Percentiles rank a stretch among this genome's conserved stretches.
Conservation (phyloP, 2,888 invertebrate genomes). For the Campoplex nolae region DNA sequence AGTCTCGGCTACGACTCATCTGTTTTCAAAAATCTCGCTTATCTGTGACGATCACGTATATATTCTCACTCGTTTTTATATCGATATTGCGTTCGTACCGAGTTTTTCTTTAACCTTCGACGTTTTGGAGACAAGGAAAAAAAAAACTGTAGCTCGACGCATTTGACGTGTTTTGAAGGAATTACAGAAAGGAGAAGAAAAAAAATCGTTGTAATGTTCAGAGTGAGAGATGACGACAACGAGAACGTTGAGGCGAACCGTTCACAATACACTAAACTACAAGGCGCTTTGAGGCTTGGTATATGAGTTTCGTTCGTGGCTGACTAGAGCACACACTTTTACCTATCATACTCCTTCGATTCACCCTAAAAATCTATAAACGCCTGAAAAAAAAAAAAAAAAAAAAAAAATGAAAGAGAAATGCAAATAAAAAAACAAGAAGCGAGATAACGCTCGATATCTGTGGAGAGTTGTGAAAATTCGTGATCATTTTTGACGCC, state of each 20-base stretch:
- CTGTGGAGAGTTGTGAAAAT: slow-evolving; percentile 7
- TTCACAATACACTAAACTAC: slow-evolving; percentile 74
- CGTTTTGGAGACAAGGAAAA: slow-evolving; percentile 14
- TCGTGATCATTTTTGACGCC: slow-evolving; percentile 13
- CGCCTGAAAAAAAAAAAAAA: slow-evolving; percentile 41
- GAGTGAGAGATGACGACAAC: slow-evolving; percentile 17
- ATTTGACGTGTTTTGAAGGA: not conserved
- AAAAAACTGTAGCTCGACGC: not conserved
- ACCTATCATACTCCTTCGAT: slow-evolving; percentile 64
- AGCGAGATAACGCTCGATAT: slow-evolving; percentile 24
- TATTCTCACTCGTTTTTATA: slow-evolving; percentile 22
- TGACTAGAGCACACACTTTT: slow-evolving; percentile 82
- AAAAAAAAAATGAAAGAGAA: slow-evolving; percentile 39
- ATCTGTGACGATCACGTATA: slow-evolving; percentile 11
- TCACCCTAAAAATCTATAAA: slow-evolving; percentile 58
- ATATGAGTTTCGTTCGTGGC: slow-evolving; percentile 76
- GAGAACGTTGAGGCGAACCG: slow-evolving; percentile 31
- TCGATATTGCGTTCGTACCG: slow-evolving; percentile 33
- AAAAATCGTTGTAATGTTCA: not conserved
- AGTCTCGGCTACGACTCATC: slow-evolving; percentile 42
- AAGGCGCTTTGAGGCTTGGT: slow-evolving; percentile 81
- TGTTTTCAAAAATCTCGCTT: slow-evolving; percentile 23
- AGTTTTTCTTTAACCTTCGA: slow-evolving; percentile 25
- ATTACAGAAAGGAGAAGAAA: not conserved
- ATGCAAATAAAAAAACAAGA: slow-evolving; percentile 18